A percentile compares a stretch with the other conserved stretches of the same genome.
Evolutionary conservation across 2,888 invertebrate species (phyloP).

Genomic region (Rhamnusium bicolor): DNA sequence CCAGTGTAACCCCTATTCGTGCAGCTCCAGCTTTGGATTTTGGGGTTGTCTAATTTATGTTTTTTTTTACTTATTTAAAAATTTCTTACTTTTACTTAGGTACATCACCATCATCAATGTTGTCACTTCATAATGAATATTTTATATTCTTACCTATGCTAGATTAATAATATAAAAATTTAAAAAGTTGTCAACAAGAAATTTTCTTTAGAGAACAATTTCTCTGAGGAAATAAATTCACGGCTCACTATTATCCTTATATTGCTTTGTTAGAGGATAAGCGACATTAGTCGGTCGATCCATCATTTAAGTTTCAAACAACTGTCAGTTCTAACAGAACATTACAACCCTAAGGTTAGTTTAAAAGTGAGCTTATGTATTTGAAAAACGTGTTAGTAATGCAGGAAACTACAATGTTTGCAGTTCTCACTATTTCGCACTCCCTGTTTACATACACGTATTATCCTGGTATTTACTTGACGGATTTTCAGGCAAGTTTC

Average conservation of each 20-base stretch:
- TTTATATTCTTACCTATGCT: no score
- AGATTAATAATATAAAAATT: no score
- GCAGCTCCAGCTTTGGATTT: no score
- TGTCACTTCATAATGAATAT: no score
- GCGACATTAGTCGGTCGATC: slow-evolving; percentile 48
- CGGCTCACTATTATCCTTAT: neutral
- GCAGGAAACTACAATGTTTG: slow-evolving; percentile 54
- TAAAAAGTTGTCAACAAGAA: neutral
- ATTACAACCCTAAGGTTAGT: slow-evolving; percentile 42
- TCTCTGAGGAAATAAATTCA: neutral
- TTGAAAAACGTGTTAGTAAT: slow-evolving; percentile 53
- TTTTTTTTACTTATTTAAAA: no score
- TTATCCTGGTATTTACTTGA: slow-evolving; percentile 58
- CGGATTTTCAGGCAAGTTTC: slow-evolving; percentile 56
- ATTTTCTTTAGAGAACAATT: neutral
- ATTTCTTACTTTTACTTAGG: no score
- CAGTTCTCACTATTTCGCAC: slow-evolving; percentile 59
- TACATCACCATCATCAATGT: no score
- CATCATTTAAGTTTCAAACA: slow-evolving; percentile 55
- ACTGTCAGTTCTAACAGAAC: slow-evolving; percentile 51
- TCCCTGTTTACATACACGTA: slow-evolving; percentile 58
- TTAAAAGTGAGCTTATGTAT: slow-evolving; percentile 30
- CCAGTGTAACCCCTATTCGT: no score
- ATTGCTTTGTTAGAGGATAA: slow-evolving; percentile 29
- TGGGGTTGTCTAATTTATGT: no score